Evolutionary conservation across 2,888 invertebrate genomes (phyloP).

Genomic region (Aphelenchoides bicaudatus): DNA sequence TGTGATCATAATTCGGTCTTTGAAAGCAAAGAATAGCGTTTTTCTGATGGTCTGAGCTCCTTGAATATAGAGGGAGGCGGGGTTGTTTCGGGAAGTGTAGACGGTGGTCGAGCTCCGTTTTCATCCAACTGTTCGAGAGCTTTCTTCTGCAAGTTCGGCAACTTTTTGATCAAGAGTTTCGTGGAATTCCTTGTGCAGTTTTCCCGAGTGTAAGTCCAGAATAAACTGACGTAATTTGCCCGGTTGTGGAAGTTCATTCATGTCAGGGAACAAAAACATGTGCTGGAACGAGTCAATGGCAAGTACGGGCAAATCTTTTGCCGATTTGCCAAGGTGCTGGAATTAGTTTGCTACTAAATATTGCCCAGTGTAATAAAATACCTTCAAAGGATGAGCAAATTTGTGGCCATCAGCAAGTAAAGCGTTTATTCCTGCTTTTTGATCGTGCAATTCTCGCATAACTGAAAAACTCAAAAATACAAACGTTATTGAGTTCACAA

Average conservation of each 20-base stretch:
- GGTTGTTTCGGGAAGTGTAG: conserved; percentile 64
- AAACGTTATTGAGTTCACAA: conserved; percentile 13
- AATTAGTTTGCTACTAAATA: no score
- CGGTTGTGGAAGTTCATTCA: conserved; percentile 65
- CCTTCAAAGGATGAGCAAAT: conserved; percentile 95
- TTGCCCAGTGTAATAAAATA: no score
- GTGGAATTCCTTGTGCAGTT: conserved; percentile 90
- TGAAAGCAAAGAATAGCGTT: conserved; percentile 82
- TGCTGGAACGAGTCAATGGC: conserved; percentile 98
- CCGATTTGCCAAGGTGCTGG: conserved; percentile 87
- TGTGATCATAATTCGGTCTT: conserved; percentile 48
- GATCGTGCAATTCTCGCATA: conserved; percentile 72
- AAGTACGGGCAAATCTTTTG: conserved; percentile 84
- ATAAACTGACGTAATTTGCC: conserved; percentile 67
- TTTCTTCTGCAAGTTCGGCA: conserved; percentile 48
- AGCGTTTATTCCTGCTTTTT: conserved; percentile 91
- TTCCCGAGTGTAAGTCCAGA: conserved; percentile 88
- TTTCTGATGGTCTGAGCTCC: conserved; percentile 90
- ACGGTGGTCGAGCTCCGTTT: conserved; percentile 31
- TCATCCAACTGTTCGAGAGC: conserved; percentile 51
- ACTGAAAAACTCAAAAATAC: conserved; percentile 66
- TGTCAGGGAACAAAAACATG: conserved; percentile 92
- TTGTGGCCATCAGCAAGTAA: conserved; percentile 93
- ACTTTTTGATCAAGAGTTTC: conserved; percentile 78
- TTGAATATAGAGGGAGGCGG: conserved; percentile 70